Evolutionary conservation across 2,113 vertebrate species (phyloP).

Genomic region (Vulpes vulpes): DNA sequence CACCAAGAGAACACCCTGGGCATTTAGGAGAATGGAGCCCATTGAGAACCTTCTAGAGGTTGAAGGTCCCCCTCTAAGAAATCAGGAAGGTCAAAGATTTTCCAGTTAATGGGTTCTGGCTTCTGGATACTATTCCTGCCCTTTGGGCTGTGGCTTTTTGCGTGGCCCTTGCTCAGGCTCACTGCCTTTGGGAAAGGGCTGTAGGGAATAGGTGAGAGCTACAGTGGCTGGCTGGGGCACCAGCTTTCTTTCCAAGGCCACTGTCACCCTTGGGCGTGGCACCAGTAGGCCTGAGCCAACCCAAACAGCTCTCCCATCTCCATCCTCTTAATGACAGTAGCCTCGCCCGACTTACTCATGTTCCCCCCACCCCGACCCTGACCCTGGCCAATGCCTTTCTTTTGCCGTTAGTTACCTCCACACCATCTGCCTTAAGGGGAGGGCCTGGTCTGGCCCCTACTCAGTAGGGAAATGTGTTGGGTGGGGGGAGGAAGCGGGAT

Average conservation of each 20-base stretch:
- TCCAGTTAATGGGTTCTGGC: neutral
- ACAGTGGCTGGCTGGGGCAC: neutral
- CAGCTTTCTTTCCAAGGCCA: neutral
- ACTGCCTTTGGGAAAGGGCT: neutral
- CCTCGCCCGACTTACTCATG: neutral
- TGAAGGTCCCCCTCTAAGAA: neutral
- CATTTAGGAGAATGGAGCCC: neutral
- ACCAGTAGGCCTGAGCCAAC: neutral
- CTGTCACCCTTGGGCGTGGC: neutral
- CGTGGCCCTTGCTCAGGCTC: neutral
- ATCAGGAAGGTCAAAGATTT: neutral
- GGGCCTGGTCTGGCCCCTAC: neutral
- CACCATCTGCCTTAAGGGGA: slow-evolving; percentile 80
- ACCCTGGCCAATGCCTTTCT: slow-evolving; percentile 72
- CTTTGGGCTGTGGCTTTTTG: neutral
- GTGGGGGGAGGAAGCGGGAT: neutral
- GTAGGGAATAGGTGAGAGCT: neutral
- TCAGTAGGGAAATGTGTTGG: neutral
- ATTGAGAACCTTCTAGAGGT: neutral
- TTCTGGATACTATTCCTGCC: neutral
- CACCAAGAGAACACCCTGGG: neutral
- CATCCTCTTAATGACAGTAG: neutral
- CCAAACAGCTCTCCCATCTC: neutral
- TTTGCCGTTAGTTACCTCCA: slow-evolving; percentile 69
- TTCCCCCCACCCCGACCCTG: neutral